A percentile compares a stretch with the other conserved stretches of the same genome.
Evolutionary conservation across 2,113 vertebrate species (phyloP).

Genomic region (Anolis sagrei): DNA sequence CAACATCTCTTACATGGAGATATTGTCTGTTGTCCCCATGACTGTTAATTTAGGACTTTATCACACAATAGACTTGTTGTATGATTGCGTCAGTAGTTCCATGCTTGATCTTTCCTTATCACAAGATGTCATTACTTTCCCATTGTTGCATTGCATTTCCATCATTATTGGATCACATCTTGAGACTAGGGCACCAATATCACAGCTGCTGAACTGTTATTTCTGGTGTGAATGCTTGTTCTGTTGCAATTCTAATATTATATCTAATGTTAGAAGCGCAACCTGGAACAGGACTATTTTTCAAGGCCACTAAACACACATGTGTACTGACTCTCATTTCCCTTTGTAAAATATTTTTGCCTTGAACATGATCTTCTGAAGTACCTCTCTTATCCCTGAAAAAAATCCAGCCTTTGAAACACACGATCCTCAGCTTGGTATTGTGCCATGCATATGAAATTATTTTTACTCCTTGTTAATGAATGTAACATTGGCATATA

Average conservation of each 20-base stretch:
- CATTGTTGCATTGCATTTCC: too few relatives aligned
- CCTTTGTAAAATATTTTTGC: background rate
- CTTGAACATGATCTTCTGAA: background rate
- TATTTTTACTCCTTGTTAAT: slow-evolving; percentile 53
- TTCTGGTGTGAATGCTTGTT: too few relatives aligned
- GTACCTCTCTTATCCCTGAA: slow-evolving; percentile 1
- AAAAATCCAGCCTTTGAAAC: background rate
- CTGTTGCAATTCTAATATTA: too few relatives aligned
- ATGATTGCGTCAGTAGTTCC: too few relatives aligned
- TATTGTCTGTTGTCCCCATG: background rate
- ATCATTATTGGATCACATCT: too few relatives aligned
- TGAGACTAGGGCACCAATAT: too few relatives aligned
- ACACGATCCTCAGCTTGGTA: background rate
- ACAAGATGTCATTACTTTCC: too few relatives aligned
- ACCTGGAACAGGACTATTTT: background rate
- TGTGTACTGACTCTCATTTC: background rate
- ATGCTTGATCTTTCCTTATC: too few relatives aligned
- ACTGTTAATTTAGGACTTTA: background rate
- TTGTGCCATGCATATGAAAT: slow-evolving; percentile 60
- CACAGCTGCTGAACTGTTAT: too few relatives aligned
- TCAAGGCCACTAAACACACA: background rate
- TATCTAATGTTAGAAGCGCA: too few relatives aligned
- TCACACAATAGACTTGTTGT: too few relatives aligned
- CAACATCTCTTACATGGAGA: too few relatives aligned
- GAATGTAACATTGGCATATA: slow-evolving; percentile 55